Percentiles rank a stretch among this genome's conserved stretches.
phyloP scores from a whole-genome alignment of 2,888 invertebrate species.

The Archaeoteleia sp. region DNA sequence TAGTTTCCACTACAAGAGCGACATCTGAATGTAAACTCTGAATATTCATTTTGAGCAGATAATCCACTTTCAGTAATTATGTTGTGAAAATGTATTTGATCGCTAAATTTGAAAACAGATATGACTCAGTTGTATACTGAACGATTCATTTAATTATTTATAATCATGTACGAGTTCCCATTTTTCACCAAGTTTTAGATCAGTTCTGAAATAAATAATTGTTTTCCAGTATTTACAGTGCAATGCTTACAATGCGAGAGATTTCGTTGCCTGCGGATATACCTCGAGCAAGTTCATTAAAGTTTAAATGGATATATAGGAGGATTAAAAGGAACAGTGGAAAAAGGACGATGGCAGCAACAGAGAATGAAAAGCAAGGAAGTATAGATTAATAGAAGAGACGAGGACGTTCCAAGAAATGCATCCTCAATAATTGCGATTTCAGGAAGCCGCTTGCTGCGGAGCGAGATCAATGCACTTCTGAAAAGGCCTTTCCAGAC shows the following conservation, averaged over 20 bases:
- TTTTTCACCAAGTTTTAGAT: too few species aligned
- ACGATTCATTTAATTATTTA: not conserved
- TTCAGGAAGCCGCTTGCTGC: not conserved
- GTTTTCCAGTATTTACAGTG: constrained; percentile 35
- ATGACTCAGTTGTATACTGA: not conserved
- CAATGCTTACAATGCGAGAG: constrained; percentile 31
- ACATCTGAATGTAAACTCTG: too few species aligned
- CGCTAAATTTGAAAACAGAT: not conserved
- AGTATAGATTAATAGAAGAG: constrained; percentile 36
- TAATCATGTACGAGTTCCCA: not conserved
- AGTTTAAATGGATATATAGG: constrained; percentile 43
- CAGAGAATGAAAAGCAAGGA: constrained; percentile 18
- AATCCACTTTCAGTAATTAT: too few species aligned
- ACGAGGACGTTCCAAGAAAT: constrained; percentile 17
- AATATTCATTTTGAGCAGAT: too few species aligned
- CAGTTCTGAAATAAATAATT: constrained; percentile 32
- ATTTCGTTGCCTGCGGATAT: constrained; percentile 37
- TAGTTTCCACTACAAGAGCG: too few species aligned
- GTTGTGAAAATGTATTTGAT: too few species aligned
- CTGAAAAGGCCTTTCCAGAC: not conserved
- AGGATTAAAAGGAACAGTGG: constrained; percentile 32
- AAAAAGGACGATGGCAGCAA: constrained; percentile 16
- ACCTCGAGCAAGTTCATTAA: constrained; percentile 38
- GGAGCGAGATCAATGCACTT: too few species aligned
- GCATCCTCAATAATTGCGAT: constrained; percentile 3